Evolutionary conservation across 2,888 invertebrate species (phyloP), one percentile per base, ranked within the genome.

Genomic region (Bugula neritina): DNA sequence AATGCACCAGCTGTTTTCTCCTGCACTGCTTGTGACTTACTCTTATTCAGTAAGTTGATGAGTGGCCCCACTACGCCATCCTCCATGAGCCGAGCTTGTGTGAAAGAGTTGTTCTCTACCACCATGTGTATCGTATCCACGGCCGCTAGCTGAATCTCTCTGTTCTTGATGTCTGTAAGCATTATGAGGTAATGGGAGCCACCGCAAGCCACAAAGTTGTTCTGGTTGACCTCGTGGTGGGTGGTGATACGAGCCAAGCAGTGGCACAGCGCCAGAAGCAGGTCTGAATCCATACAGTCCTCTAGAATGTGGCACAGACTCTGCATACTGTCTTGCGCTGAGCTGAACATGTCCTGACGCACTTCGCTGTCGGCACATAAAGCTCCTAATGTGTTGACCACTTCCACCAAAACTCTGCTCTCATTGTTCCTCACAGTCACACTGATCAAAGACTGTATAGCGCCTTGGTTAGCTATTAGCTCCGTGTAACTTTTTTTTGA

Each of bases 241-340:
- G 75, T 69, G 2, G 77, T 77, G 25, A 81, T 76, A 72, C 77
- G 79, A 1, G 78, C 77, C 1, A 83, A 75, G 54, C 77, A 72
- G 57, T 77, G 73, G 17, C 80, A 81, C 5, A 83, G 76, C 10
- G 81, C 79, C 71, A 78, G 74, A 58, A 81, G 74, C 54, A 83
- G 74, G 10, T 74, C 74, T 72, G 78, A 80, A 71, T 79, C 74
- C 52, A 74, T 77, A 71, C 77, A 77, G 71, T 77, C 77, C 35
- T 80, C 78, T 72, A 80, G 80, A 34, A 80, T 74, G 5, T 71
- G 75, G 5, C 80, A 78, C 1, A 83, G 73, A 10, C 77, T 71
- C 23, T 95, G 72, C 1, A 81, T 73, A 0, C 76, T 76, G 1
- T 77, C 78, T 1, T 75, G 76, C 13, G 76, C 76, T 52, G 72